A percentile compares a stretch with the other conserved stretches of the same genome.
Conservation (phyloP, 1,140 invertebrate genomes). For the Schlechtendalia chinensis region DNA sequence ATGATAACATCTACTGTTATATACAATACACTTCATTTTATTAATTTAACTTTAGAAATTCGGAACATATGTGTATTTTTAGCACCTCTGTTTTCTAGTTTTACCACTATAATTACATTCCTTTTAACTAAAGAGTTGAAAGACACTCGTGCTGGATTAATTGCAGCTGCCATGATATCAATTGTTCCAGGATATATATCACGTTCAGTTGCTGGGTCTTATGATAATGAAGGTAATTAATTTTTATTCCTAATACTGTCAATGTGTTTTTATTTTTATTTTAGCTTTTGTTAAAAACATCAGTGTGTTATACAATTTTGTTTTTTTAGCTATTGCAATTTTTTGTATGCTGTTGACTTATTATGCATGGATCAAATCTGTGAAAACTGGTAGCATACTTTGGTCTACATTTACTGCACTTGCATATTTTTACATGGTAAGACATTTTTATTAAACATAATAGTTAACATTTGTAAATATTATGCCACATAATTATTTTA, state of each 20-base stretch:
- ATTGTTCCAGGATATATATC: conserved; percentile 98
- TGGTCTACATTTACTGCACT: conserved; percentile 87
- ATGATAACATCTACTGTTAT: conserved; percentile 96
- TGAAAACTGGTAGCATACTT: conserved; percentile 91
- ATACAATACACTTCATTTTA: conserved; percentile 82
- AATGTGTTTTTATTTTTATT: no score
- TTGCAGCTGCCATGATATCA: conserved; percentile 91
- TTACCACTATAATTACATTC: conserved; percentile 94
- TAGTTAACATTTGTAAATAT: not conserved
- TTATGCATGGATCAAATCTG: conserved; percentile 96
- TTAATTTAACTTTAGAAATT: conserved; percentile 94
- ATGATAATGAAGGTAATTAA: conserved; percentile 87
- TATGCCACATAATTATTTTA: not conserved
- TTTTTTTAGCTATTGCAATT: conserved; percentile 76
- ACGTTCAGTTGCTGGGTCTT: conserved; percentile 93
- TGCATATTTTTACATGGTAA: conserved; percentile 98
- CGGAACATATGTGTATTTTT: conserved; percentile 97
- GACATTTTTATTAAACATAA: conserved; percentile 50
- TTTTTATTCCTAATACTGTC: not conserved
- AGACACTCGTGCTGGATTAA: conserved; percentile 87
- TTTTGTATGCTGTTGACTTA: conserved; percentile 98
- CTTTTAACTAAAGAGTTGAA: conserved; percentile 92
- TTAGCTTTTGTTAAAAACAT: no score
- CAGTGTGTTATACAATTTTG: conserved; percentile 22
- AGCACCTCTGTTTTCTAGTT: conserved; percentile 93